A percentile compares a stretch with the other conserved stretches of the same genome.
phyloP scores from a whole-genome alignment of 2,113 vertebrate genomes.

The Pluvialis apricaria region DNA sequence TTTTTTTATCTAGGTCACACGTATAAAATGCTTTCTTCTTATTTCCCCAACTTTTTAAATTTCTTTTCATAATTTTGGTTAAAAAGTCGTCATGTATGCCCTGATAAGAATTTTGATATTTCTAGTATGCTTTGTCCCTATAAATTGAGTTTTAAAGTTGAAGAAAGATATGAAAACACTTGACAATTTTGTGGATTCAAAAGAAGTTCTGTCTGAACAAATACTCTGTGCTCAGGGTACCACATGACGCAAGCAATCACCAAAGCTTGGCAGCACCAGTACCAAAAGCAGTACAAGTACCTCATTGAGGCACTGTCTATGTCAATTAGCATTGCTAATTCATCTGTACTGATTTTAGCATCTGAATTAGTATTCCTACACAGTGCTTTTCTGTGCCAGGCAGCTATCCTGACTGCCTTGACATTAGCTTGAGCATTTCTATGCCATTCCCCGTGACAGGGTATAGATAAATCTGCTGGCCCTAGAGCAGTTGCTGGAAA shows the following conservation, averaged over 20 bases:
- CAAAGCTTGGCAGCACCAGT: background rate
- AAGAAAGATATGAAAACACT: background rate
- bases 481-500: background rate
- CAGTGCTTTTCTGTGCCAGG: background rate
- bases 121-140: background rate
- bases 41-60: background rate
- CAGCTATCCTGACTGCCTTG: background rate
- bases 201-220: background rate
- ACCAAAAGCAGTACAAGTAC: background rate
- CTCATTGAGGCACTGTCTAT: background rate
- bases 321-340: background rate
- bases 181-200: background rate
- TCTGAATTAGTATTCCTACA: background rate
- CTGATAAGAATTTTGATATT: background rate
- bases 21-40: background rate
- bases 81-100: background rate
- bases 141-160: background rate
- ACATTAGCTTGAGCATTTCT: background rate
- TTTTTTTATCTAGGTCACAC: background rate
- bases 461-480: accelerated
- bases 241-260: accelerated
- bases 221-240: background rate
- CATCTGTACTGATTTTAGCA: background rate
- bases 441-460: too few species aligned
- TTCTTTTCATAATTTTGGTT: background rate